Evolutionary conservation across 2,888 invertebrate species (phyloP).

Genomic region (Drosophila mettleri): DNA sequence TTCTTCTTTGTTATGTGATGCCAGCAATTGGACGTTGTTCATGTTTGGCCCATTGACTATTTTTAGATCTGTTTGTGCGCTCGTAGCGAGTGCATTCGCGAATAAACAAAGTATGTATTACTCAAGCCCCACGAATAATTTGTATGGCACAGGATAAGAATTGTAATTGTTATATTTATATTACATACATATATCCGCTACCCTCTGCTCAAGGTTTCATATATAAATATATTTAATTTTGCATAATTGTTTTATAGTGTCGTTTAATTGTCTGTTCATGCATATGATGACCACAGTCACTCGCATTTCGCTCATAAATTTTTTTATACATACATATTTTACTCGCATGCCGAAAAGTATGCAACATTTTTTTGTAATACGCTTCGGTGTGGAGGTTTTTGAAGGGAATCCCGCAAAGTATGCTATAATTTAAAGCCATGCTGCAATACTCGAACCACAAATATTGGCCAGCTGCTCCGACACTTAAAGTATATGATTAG

Average conservation of each 20-base stretch:
- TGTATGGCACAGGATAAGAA: not conserved
- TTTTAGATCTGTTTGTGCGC: conserved; percentile 48
- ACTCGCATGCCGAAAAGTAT: conserved; percentile 10
- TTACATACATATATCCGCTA: not conserved
- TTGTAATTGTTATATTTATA: not conserved
- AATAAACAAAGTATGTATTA: conserved; percentile 56
- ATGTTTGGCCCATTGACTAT: conserved; percentile 51
- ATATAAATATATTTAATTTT: not conserved
- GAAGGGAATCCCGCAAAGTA: conserved; percentile 5
- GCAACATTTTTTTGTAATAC: conserved; percentile 8
- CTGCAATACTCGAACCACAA: not conserved
- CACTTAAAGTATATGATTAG: no score
- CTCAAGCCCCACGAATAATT: conserved; percentile 18
- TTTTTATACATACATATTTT: not conserved
- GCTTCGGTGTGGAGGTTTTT: accelerated
- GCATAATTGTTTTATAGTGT: not conserved
- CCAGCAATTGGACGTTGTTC: conserved; percentile 46
- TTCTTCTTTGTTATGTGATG: conserved; percentile 56
- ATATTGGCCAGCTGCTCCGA: no score
- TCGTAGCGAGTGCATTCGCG: conserved; percentile 44
- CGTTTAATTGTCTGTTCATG: not conserved
- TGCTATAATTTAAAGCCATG: conserved; percentile 15
- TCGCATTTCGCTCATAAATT: no score
- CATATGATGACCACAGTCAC: not conserved
- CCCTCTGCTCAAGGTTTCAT: not conserved